Percentiles rank a stretch among this genome's conserved stretches.
These are phyloP conservation scores for Tragelaphus imberbis DNA, from an alignment of 2,113 vertebrate species.

Conservation along the genomic window DNA sequence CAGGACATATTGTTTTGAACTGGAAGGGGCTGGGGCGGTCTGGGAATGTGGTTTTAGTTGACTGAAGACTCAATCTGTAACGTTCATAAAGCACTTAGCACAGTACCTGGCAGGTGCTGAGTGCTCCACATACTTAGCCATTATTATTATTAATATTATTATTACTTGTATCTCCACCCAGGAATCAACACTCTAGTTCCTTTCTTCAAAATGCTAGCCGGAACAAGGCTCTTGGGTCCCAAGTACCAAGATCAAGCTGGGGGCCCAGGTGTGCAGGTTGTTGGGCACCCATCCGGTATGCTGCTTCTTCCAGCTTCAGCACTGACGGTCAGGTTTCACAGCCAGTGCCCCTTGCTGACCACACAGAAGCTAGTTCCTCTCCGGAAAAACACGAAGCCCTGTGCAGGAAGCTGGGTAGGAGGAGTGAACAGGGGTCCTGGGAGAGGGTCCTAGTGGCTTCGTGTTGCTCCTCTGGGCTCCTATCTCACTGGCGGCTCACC, in stretches of 20 bases:
- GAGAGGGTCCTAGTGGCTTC: slow-evolving; percentile 28
- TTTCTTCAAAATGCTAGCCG: background rate
- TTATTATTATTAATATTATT: slow-evolving; percentile 61
- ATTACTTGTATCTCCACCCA: slow-evolving; percentile 18
- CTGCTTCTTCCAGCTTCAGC: background rate
- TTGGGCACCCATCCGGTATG: background rate
- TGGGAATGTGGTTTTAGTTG: background rate
- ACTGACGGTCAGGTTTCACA: background rate
- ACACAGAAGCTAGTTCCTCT: background rate
- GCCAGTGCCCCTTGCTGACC: background rate
- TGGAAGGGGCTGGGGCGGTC: background rate
- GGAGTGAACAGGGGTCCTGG: slow-evolving; percentile 38
- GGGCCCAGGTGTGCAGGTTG: background rate
- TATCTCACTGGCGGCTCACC: slow-evolving; percentile 19
- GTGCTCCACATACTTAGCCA: background rate
- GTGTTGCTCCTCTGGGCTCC: slow-evolving; percentile 42
- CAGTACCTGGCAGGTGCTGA: background rate
- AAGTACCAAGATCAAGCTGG: background rate
- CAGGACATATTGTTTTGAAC: background rate
- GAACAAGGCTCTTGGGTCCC: background rate
- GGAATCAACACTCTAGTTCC: slow-evolving; percentile 27
- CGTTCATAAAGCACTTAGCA: background rate
- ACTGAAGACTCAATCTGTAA: background rate
- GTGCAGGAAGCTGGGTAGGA: background rate
- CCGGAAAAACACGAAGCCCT: slow-evolving; percentile 20